These are phyloP conservation scores for Cassiopea xamachana DNA, from an alignment of 30 jellyfish, hydroid and myxozoan species.

Conservation along the genomic window DNA sequence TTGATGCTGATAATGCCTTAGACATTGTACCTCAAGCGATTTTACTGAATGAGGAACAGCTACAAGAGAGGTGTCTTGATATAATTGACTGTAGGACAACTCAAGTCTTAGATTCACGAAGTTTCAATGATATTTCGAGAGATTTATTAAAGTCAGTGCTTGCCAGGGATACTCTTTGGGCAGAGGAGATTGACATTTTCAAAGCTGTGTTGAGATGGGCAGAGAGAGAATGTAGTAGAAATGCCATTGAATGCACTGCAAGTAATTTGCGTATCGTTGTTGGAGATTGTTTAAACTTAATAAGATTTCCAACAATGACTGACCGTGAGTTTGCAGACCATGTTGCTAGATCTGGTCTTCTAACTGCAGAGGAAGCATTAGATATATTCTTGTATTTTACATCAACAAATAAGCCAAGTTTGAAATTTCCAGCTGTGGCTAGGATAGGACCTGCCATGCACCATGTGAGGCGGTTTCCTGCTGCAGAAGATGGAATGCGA, in stretches of 20 bases:
- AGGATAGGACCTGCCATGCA: slow-evolving; percentile 86
- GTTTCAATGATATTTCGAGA: slow-evolving; percentile 69
- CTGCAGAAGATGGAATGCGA: slow-evolving; percentile 86
- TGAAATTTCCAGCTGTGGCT: slow-evolving; percentile 67
- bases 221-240: slow-evolving; percentile 65
- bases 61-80: slow-evolving; percentile 74
- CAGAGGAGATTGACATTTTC: slow-evolving; percentile 77
- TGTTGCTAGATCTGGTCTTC: slow-evolving; percentile 76
- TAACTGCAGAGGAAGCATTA: slow-evolving; percentile 69
- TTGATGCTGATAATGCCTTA: slow-evolving; percentile 79
- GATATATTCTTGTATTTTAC: slow-evolving; percentile 69
- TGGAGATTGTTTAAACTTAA: slow-evolving; percentile 63
- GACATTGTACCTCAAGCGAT: slow-evolving; percentile 79
- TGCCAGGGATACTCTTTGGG: slow-evolving; percentile 79
- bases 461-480: slow-evolving; percentile 77
- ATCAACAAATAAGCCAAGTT: slow-evolving; percentile 61
- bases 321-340: slow-evolving; percentile 83
- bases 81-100: slow-evolving; percentile 76
- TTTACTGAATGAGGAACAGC: slow-evolving; percentile 63
- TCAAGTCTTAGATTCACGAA: slow-evolving; percentile 71
- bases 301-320: slow-evolving; percentile 80
- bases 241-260: slow-evolving; percentile 26
- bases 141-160: slow-evolving; percentile 57
- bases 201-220: slow-evolving; percentile 82
- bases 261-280: slow-evolving; percentile 55